Evolutionary conservation across 2,113 vertebrate genomes (phyloP).

Genomic region (Phyllostomus hastatus): DNA sequence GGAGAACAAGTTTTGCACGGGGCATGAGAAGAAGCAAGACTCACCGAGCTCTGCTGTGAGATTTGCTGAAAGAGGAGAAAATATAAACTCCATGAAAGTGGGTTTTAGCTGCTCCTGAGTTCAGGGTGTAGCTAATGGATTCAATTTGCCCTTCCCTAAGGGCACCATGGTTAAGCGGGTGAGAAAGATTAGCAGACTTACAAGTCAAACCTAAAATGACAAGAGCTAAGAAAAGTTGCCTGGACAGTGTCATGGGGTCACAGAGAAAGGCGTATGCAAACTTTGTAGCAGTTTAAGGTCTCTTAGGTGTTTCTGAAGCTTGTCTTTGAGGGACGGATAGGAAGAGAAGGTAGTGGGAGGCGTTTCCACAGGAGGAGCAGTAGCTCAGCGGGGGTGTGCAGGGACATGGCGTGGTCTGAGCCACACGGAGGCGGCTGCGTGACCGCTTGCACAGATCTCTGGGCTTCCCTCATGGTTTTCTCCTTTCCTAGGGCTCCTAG

Average conservation of each 20-base stretch:
- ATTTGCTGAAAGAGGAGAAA: conserved; percentile 2
- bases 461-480: neutral
- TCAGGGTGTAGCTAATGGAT: neutral
- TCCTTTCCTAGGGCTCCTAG: neutral
- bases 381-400: neutral
- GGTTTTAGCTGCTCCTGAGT: neutral
- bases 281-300: neutral
- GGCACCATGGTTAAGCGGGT: neutral
- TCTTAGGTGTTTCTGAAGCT: neutral
- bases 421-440: too few species aligned
- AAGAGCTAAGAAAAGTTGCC: neutral
- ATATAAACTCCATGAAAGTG: neutral
- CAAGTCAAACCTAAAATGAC: neutral
- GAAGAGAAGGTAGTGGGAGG: neutral
- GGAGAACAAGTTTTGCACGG: neutral
- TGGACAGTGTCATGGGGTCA: neutral
- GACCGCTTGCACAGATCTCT: neutral
- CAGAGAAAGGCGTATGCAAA: neutral
- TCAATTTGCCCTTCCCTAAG: neutral
- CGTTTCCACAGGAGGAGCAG: neutral
- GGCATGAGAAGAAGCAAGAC: neutral
- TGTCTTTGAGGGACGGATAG: neutral
- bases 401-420: neutral
- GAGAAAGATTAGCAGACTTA: neutral
- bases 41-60: conserved; percentile 8